phyloP scores from a whole-genome alignment of 2,888 invertebrate genomes.

The Mesorhabditis belari region DNA sequence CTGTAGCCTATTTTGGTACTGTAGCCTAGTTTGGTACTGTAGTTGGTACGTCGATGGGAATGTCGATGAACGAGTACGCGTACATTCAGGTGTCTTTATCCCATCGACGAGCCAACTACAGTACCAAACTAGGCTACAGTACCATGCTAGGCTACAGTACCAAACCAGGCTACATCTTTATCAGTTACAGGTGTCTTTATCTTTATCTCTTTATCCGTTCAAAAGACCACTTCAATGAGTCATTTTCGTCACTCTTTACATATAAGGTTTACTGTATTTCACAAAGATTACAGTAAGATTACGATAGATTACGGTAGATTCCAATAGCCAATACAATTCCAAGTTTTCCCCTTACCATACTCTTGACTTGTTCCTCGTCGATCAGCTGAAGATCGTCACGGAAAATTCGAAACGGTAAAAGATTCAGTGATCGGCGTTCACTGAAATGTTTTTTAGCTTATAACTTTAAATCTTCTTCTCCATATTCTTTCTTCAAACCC shows the following conservation, averaged over 20 bases:
- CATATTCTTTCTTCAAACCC: background rate
- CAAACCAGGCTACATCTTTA: background rate
- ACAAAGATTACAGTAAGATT: background rate
- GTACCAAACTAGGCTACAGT: no score
- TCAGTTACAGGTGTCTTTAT: background rate
- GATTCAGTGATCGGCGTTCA: constrained; percentile 29
- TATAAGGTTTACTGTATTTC: no score
- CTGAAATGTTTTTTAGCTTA: constrained; percentile 23
- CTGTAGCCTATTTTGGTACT: no score
- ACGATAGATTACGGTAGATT: no score
- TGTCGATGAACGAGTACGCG: constrained; percentile 27
- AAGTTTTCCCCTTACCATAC: constrained; percentile 20
- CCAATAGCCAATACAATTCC: background rate
- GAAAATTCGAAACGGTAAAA: constrained; percentile 31
- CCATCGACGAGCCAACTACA: no score
- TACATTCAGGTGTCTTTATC: no score
- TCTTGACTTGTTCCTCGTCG: constrained; percentile 34
- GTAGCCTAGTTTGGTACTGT: no score
- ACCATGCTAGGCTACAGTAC: no score
- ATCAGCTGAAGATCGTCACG: constrained; percentile 34
- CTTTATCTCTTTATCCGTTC: background rate
- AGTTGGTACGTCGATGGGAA: no score
- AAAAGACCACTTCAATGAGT: no score
- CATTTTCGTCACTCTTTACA: no score
- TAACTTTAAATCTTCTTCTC: constrained; percentile 12